phyloP scores from a whole-genome alignment of 2,888 invertebrate genomes.

The Lumbricus terrestris region DNA sequence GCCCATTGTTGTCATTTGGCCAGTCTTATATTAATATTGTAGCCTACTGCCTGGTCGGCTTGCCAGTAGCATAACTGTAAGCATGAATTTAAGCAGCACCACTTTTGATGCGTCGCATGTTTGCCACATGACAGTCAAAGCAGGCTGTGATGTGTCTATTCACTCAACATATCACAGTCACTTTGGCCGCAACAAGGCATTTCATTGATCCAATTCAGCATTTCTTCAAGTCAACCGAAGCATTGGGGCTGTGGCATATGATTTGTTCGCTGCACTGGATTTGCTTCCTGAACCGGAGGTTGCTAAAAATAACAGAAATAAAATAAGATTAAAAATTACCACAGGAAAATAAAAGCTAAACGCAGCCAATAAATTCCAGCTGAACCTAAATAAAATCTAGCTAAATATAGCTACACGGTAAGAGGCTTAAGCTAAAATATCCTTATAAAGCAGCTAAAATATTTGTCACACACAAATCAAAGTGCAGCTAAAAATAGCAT shows the following conservation, averaged over 20 bases:
- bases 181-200: constrained; percentile 10
- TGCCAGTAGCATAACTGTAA: background rate
- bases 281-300: background rate
- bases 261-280: background rate
- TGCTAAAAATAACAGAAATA: background rate
- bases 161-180: background rate
- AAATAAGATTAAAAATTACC: background rate
- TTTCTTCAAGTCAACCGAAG: background rate
- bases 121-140: constrained; percentile 12
- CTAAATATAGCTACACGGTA: background rate
- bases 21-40: background rate
- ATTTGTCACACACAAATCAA: background rate
- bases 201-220: background rate
- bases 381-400: background rate
- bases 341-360: background rate
- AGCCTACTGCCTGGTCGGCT: background rate
- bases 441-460: background rate
- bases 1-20: background rate
- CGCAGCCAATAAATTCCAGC: background rate
- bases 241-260: background rate
- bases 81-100: background rate
- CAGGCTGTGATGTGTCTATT: constrained; percentile 16
- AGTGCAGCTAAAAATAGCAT: background rate
- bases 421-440: background rate
- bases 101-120: background rate